Base-by-base conservation (phyloP, 2,888 invertebrate genomes). In the Amphipyra tragopoginis region DNA sequence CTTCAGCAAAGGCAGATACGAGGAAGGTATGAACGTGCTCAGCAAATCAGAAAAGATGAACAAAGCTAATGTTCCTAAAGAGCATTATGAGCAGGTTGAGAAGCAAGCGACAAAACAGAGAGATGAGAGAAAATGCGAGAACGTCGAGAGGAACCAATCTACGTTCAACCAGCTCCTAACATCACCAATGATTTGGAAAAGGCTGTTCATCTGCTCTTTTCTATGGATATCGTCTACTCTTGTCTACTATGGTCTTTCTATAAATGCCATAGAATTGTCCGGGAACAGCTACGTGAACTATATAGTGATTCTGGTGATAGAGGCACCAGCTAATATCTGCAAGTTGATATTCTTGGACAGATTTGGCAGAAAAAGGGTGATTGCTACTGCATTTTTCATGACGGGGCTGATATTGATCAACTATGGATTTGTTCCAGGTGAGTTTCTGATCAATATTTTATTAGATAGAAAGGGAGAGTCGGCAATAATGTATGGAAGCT, bases 241-340 rank as follows among this genome's bases (percentile, higher is more conserved):
- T 61, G 96, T 97, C 7, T 98, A 97, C 86, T 98, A 97, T 72
- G 98, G 98, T 0, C 89, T 98, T 34, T 97, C 97, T 0, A 95
- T 98, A 43, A 97, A 97, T 83, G 96, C 98, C 0, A 97, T 97
- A 48, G 95, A 96, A 5, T 87, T 98, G 26, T 96, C 96, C 14
- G 97, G 97, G 1, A 96, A 97, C 79, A 96, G 96, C 78, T 97
- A 97, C 81, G 82, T 97, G 45, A 98, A 97, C 84, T 98, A 98
- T 75, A 97, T 97, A 7, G 96, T 84, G 80, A 95, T 88, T 86
- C 95, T 90, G 85, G 94, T 89, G 0, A 96, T 97, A 26, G 97
- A 97, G 85, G 96, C 97, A n/a, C 97, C 97, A 0, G 97, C 97
- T 0, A 97, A 97, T 83, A 89, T 97, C 8, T 85, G 96, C 80